These are phyloP conservation scores for Gadopsis marmoratus DNA, from an alignment of 2,797 vertebrate genomes.

Conservation along the genomic window DNA sequence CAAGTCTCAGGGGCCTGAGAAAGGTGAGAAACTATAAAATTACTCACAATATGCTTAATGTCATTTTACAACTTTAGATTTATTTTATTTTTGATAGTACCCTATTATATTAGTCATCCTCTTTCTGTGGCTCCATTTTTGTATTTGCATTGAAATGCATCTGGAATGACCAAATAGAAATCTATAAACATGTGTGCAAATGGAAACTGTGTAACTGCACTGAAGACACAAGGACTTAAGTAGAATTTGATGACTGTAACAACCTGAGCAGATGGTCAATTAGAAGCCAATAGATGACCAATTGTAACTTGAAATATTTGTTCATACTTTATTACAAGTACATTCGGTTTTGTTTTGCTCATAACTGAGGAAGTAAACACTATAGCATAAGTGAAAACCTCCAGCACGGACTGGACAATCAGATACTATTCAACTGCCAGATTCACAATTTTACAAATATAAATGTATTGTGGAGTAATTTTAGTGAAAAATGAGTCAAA, in stretches of 20 bases:
- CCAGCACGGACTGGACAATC: not conserved
- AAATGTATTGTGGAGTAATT: not conserved
- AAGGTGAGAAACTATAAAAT: slow-evolving; percentile 85
- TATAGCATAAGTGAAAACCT: not conserved
- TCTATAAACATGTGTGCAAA: not conserved
- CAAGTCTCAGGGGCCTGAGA: slow-evolving; percentile 90
- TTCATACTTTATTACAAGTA: not conserved
- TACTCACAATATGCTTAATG: not conserved
- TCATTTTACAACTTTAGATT: not conserved
- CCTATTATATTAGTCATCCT: too few relatives aligned
- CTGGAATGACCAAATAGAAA: not conserved
- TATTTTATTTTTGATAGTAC: not conserved
- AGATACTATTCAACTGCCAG: not conserved
- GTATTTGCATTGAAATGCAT: not conserved
- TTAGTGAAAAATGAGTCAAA: not conserved
- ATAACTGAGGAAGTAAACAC: not conserved
- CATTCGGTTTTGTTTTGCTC: not conserved
- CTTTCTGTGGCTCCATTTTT: not conserved
- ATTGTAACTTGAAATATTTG: not conserved
- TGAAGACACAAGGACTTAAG: not conserved
- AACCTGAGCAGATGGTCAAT: not conserved
- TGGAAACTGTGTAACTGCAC: not conserved
- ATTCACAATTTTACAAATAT: not conserved
- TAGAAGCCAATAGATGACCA: not conserved
- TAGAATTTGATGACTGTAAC: not conserved